Percentiles rank a stretch among this genome's conserved stretches.
Evolutionary conservation across 1,140 invertebrate species (phyloP).

Genomic region (Trichoplusia ni): DNA sequence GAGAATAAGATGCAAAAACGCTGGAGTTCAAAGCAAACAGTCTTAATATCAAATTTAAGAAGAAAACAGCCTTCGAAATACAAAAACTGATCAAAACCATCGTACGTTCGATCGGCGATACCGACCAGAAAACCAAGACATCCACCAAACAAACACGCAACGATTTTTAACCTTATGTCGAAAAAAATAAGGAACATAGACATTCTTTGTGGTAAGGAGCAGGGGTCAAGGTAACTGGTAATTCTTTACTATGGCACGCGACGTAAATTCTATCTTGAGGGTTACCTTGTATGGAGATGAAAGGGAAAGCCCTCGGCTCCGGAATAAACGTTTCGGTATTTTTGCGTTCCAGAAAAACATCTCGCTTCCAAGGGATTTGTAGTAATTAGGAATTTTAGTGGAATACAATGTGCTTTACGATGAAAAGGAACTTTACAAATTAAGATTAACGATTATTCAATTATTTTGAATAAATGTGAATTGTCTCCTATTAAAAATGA

Average conservation of each 20-base stretch:
- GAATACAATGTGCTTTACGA: background rate
- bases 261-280: slow-evolving; percentile 61
- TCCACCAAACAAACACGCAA: background rate
- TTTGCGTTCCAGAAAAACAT: background rate
- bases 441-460: too few species aligned
- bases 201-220: background rate
- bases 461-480: too few species aligned
- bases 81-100: slow-evolving; percentile 52
- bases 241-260: slow-evolving; percentile 58
- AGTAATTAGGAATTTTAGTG: background rate
- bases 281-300: slow-evolving; percentile 53
- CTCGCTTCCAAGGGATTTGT: background rate
- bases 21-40: background rate
- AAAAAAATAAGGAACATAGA: slow-evolving; percentile 16
- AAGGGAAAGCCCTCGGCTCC: slow-evolving; percentile 52
- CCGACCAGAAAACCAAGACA: slow-evolving; percentile 34
- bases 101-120: slow-evolving; percentile 34
- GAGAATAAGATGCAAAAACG: too few species aligned
- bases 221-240: slow-evolving; percentile 35
- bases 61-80: slow-evolving; percentile 36
- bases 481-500: background rate
- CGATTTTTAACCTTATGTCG: slow-evolving; percentile 11
- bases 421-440: background rate
- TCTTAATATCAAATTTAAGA: slow-evolving; percentile 28
- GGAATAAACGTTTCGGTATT: slow-evolving; percentile 23